Conservation (phyloP, 2,113 vertebrate genomes). For the Triplophysa tibetana region DNA sequence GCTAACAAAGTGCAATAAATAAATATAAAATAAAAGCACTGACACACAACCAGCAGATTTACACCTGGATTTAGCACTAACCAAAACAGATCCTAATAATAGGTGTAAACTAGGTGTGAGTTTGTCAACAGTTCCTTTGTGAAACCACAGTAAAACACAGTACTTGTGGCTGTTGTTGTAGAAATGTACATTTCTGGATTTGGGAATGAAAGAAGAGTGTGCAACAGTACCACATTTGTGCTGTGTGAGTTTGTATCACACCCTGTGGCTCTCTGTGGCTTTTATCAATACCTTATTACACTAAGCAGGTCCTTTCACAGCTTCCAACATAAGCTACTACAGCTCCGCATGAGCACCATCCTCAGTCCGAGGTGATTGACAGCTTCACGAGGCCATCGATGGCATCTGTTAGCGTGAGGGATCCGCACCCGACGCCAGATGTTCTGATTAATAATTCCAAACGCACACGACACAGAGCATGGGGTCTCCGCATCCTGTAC, state of each 20-base stretch:
- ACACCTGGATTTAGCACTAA: no score
- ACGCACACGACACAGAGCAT: conserved; percentile 27
- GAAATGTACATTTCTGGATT: no score
- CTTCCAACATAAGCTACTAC: background rate
- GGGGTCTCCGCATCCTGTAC: conserved; percentile 37
- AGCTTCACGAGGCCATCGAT: conserved; percentile 31
- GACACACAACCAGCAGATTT: no score
- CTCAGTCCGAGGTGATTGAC: conserved; percentile 35
- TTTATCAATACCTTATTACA: conserved; percentile 38
- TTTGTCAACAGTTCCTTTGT: background rate
- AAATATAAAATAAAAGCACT: no score
- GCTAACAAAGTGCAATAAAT: no score
- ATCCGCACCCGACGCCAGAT: conserved; percentile 32
- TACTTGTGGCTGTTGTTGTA: background rate
- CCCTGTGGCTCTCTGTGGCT: background rate
- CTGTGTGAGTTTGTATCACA: background rate
- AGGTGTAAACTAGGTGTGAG: no score
- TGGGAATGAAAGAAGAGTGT: background rate
- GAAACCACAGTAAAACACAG: background rate
- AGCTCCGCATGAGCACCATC: conserved; percentile 5
- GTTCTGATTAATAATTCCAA: conserved; percentile 45
- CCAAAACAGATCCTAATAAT: no score
- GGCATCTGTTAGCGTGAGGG: conserved; percentile 28
- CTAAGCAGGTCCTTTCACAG: conserved; percentile 10
- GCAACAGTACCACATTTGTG: background rate